Evolutionary conservation across 2,797 vertebrate species (phyloP).

Genomic region (Galaxias olidus): DNA sequence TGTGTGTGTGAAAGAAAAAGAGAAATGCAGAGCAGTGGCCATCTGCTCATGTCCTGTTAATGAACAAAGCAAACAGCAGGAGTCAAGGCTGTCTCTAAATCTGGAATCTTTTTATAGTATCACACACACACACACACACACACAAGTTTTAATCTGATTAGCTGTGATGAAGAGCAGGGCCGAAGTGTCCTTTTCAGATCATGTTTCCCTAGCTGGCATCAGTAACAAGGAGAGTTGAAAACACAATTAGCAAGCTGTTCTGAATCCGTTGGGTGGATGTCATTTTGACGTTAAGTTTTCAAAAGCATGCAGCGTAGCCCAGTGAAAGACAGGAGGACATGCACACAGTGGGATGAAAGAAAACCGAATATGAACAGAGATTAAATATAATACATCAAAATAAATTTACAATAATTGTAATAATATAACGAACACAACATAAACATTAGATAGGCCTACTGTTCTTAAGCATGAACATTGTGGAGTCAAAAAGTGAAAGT

Average conservation of each 20-base stretch:
- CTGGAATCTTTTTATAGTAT: conserved; percentile 78
- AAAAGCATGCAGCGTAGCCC: conserved; percentile 75
- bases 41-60: conserved; percentile 85
- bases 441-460: too few species aligned
- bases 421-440: too few species aligned
- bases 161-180: conserved; percentile 78
- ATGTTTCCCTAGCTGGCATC: conserved; percentile 60
- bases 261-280: conserved; percentile 71
- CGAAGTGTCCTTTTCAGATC: conserved; percentile 77
- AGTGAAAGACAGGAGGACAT: conserved; percentile 72
- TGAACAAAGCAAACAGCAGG: conserved; percentile 86
- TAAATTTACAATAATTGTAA: too few species aligned
- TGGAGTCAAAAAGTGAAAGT: too few species aligned
- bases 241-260: conserved; percentile 79
- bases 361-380: neutral
- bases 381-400: too few species aligned
- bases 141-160: conserved; percentile 72
- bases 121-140: conserved; percentile 41
- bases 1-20: too few species aligned
- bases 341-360: conserved; percentile 51
- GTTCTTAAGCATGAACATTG: too few species aligned
- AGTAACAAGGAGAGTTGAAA: conserved; percentile 77
- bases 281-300: conserved; percentile 74
- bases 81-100: conserved; percentile 82
- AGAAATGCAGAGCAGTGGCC: conserved; percentile 78